Conservation (phyloP, 2,113 vertebrate species). For the Piaya cayana region DNA sequence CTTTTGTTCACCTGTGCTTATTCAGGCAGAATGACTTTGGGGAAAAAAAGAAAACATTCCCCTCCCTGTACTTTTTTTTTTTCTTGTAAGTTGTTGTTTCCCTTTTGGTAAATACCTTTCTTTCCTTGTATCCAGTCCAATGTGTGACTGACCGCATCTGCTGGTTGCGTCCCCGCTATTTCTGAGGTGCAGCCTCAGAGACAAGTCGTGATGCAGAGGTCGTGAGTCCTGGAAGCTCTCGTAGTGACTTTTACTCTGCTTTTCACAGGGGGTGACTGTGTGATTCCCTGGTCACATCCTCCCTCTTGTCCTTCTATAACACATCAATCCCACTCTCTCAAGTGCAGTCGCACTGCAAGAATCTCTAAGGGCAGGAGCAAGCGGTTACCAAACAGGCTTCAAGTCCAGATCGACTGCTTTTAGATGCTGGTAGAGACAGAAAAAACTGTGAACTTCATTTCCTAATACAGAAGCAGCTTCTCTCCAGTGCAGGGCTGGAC, state of each 20-base stretch:
- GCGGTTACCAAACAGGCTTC: neutral
- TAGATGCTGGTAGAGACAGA: neutral
- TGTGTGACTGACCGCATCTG: fast-evolving
- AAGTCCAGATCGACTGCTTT: neutral
- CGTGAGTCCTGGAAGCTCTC: too few relatives aligned
- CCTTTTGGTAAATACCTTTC: neutral
- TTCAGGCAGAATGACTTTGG: neutral
- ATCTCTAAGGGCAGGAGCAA: neutral
- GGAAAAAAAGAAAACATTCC: neutral
- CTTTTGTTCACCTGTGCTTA: neutral
- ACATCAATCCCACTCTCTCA: too few relatives aligned
- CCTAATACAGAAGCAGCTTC: neutral
- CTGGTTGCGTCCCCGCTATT: neutral
- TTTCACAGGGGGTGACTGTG: too few relatives aligned
- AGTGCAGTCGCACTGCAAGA: neutral
- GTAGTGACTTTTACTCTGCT: neutral
- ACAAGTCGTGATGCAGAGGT: neutral
- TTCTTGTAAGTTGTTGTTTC: neutral
- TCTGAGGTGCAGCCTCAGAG: neutral
- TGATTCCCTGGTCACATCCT: neutral
- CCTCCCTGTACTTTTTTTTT: neutral
- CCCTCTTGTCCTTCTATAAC: neutral
- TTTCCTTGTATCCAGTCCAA: neutral
- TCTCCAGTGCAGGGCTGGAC: neutral
- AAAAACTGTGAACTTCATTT: neutral